Conservation (phyloP, 2,888 invertebrate genomes). For the Lottia scabra region DNA sequence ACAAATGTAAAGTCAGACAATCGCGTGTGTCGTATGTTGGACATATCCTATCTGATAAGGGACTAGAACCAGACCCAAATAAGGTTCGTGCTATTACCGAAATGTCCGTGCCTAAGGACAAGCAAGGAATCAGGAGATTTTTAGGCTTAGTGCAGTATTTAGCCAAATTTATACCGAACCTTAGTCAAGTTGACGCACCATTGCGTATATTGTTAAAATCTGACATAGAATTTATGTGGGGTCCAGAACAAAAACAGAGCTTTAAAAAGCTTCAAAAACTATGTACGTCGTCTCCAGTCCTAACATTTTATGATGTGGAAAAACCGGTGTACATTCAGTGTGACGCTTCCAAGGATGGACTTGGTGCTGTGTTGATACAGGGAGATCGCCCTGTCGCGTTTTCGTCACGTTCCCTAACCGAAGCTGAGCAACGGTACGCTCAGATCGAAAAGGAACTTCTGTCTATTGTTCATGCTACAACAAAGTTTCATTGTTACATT, state of each 20-base stretch:
- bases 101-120: slow-evolving; percentile 38
- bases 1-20: slow-evolving; percentile 28
- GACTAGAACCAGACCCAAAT: slow-evolving; percentile 31
- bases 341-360: slow-evolving; percentile 35
- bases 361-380: slow-evolving; percentile 37
- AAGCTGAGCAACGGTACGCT: too few species aligned
- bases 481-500: slow-evolving; percentile 5
- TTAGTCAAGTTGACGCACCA: slow-evolving; percentile 34
- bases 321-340: slow-evolving; percentile 33
- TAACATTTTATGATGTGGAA: slow-evolving; percentile 31
- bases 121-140: slow-evolving; percentile 34
- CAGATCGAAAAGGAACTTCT: slow-evolving; percentile 30
- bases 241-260: slow-evolving; percentile 31
- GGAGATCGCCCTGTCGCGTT: slow-evolving; percentile 33
- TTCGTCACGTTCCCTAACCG: slow-evolving; percentile 30
- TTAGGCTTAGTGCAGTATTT: slow-evolving; percentile 39
- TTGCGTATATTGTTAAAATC: slow-evolving; percentile 30
- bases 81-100: slow-evolving; percentile 33
- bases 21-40: slow-evolving; percentile 29
- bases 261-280: slow-evolving; percentile 25
- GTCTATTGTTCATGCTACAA: slow-evolving; percentile 31
- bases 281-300: slow-evolving; percentile 21
- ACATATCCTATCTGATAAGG: slow-evolving; percentile 27
- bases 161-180: slow-evolving; percentile 37
- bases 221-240: slow-evolving; percentile 29